A percentile compares a stretch with the other conserved stretches of the same genome.
Evolutionary conservation across 2,113 vertebrate species (phyloP).

Genomic region (Sceloporus tristichus): DNA sequence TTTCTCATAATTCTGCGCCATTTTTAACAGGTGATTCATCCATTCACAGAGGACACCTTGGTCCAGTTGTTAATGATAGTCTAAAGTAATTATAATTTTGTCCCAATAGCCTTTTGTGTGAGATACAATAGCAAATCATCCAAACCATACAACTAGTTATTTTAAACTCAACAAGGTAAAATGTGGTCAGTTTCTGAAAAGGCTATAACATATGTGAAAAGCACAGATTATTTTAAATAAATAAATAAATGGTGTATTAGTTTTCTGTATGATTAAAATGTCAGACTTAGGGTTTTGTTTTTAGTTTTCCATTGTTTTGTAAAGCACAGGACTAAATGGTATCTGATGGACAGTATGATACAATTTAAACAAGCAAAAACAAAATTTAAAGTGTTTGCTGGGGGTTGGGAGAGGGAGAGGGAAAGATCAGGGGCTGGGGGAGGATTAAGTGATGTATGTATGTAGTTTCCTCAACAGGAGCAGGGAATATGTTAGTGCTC

Average conservation of each 20-base stretch:
- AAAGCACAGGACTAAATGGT: neutral
- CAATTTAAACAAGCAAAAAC: neutral
- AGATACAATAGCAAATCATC: neutral
- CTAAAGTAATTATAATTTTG: neutral
- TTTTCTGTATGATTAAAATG: neutral
- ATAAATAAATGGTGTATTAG: neutral
- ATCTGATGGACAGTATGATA: neutral
- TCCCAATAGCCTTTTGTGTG: neutral
- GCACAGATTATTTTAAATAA: constrained; percentile 4
- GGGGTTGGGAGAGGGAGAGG: neutral
- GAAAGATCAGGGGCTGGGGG: neutral
- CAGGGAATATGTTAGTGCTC: neutral
- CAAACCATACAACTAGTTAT: neutral
- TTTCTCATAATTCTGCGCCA: neutral
- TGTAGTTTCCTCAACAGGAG: neutral
- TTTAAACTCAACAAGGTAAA: neutral
- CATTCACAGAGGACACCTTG: neutral
- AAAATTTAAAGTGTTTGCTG: neutral
- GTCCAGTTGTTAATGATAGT: neutral
- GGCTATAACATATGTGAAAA: neutral
- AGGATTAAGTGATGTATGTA: neutral
- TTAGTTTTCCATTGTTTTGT: neutral
- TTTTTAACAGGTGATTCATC: neutral
- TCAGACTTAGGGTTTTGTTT: neutral
- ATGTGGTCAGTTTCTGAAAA: neutral